Conservation (phyloP, 2,888 invertebrate genomes). For the Idaea dimidiata region DNA sequence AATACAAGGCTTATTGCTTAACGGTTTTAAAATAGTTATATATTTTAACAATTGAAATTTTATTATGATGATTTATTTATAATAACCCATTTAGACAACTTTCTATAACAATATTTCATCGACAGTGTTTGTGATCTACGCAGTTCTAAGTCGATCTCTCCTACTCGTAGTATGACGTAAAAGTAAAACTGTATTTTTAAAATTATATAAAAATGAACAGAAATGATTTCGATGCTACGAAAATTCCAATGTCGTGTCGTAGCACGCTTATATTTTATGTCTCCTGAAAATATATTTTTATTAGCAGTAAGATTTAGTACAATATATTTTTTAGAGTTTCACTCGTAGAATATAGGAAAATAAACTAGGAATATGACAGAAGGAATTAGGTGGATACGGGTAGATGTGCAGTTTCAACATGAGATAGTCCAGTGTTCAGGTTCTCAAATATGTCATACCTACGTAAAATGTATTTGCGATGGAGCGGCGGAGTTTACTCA, state of each 20-base stretch:
- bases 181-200: background rate
- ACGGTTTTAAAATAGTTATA: too few species aligned
- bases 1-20: too few species aligned
- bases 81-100: too few species aligned
- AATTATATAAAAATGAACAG: background rate
- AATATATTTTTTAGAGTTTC: constrained; percentile 1
- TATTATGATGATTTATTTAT: too few species aligned
- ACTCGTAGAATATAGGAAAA: background rate
- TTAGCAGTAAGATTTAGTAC: background rate
- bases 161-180: background rate
- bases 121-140: background rate
- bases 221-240: background rate
- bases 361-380: background rate
- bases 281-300: constrained; percentile 1
- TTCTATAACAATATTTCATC: background rate
- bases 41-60: too few species aligned
- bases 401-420: too few species aligned
- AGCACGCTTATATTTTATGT: background rate
- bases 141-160: background rate
- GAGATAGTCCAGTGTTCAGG: too few species aligned
- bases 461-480: too few species aligned
- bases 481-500: too few species aligned
- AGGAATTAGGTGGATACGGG: background rate
- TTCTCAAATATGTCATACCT: too few species aligned
- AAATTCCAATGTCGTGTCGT: background rate